Evolutionary conservation across 2,888 invertebrate genomes (phyloP), one percentile per base, ranked within the genome.

Genomic region (Trachelus tabidus): DNA sequence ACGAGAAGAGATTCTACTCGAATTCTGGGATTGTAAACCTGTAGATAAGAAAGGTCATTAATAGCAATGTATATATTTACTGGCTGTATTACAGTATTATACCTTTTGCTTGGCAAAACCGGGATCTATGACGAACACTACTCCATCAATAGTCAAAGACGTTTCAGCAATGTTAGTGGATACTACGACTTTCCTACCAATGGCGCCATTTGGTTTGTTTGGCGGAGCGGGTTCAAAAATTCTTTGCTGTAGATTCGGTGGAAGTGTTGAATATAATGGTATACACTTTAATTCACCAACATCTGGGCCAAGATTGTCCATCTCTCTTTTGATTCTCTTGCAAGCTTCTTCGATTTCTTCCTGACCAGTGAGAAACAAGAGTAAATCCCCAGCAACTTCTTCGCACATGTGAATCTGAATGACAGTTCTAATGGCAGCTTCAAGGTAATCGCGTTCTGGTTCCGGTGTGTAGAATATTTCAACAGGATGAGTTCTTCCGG

Each of bases 101-200:
- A 96, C 97, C 93, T 99, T 99, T 91, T 99, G 99, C 90, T 99
- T 99, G 0, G 99, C 98, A 92, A 99, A 99, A 12, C 99, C 99
- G 0, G 99, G 99, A 92, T 99, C 99, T 89, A 99, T 99, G 12
- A 99, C 99, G 91, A 99, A 99, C 15, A 99, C 99, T 1, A 99
- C 99, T 75, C 99, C 99, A 88, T 99, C 99, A 87, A 99, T 99
- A 9, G 99, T 99, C 34, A 99, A 92, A 0, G 99, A 99, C 0
- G 99, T 99, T 93, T 99, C 99, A 0, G 99, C 99, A 84, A 99
- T 99, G 91, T 99, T 99, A 0, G 99, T 99, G 0, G 99, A 99
- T 0, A 99, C 98, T 0, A 99, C 99, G 1, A 98, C 97, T 92
- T 95, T 98, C 6, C 98, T 92, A 0, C 98, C 98, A 56, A 98